Base-by-base conservation (phyloP, 2,797 vertebrate genomes). In the Danionella dracula region DNA sequence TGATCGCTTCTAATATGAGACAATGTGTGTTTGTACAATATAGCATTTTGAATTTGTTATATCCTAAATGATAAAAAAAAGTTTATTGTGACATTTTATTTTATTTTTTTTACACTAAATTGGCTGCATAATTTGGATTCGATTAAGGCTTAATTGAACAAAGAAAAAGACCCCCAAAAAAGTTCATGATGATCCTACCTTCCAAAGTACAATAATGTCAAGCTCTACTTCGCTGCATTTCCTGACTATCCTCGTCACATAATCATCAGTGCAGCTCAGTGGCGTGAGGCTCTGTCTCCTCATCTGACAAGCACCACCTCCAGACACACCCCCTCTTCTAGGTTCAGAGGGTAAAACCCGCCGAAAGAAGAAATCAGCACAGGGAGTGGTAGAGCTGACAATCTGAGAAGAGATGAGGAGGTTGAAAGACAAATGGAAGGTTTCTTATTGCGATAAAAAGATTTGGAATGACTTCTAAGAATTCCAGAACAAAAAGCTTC, bases 301-400 rank as follows among this genome's bases (percentile, higher is more conserved):
- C 56, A 71, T 32, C 51, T 78, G 83, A 12, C 68, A 75, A 4
- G 53, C 71, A 40, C 58, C 70, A 5, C 74, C 64, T 0, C 80
- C 80, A 4, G 74, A 34, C 8, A 62, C 64, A 0, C 64, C 70
- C 2, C 1, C 62, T 82, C 79, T 91, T 81, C 81, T 89, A 40
- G 85, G 71, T 44, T 89, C 88, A 0, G 82, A 77, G 1, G 80
- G 82, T 49, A 82, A 85, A 67, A 82, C 74, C 67, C 90, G 90
- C 62, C 91, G 92, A 66, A 97, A 97, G 86, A 97, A 96, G 77
- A 99, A 99, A 78, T 99, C 96, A 72, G 93, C 93, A 81, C 95
- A 98, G 0, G 95, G 96, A 66, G 93, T 97, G 76, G 93, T 90
- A 44, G 96, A 93, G 79, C 95, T 97, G 84, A 98, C 74, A 78